Percentiles rank a stretch among this genome's conserved stretches.
phyloP scores from a whole-genome alignment of 2,113 vertebrate species.

The Scomber scombrus region DNA sequence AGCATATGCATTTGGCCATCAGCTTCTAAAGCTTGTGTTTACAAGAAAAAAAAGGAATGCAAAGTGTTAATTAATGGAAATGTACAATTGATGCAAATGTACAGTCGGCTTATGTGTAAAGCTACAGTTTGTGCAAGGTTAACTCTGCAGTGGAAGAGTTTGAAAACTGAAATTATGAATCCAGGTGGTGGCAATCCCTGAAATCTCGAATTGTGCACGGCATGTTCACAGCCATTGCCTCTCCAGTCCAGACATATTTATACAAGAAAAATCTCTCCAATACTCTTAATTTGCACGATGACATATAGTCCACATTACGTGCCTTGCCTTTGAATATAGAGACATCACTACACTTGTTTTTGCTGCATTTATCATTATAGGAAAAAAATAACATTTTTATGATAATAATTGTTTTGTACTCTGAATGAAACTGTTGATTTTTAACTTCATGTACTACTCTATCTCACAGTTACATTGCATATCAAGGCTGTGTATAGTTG shows the following conservation, averaged over 20 bases:
- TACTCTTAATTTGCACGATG: slow-evolving; percentile 99
- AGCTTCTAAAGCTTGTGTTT: slow-evolving; percentile 93
- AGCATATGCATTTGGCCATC: slow-evolving; percentile 90
- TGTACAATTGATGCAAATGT: slow-evolving; percentile 74
- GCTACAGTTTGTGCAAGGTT: slow-evolving; percentile 80
- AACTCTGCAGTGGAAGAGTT: slow-evolving; percentile 88
- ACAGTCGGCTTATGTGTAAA: slow-evolving; percentile 82
- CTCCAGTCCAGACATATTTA: slow-evolving; percentile 89
- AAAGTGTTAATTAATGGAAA: slow-evolving; percentile 83
- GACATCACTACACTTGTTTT: slow-evolving; percentile 99
- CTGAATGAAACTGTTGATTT: slow-evolving; percentile 98
- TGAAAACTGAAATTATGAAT: slow-evolving; percentile 83
- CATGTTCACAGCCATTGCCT: slow-evolving; percentile 91
- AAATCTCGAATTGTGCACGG: slow-evolving; percentile 91
- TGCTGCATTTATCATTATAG: slow-evolving; percentile 99
- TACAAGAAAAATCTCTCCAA: slow-evolving; percentile 91
- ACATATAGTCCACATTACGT: slow-evolving; percentile 99
- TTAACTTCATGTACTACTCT: slow-evolving; percentile 98
- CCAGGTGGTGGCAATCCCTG: slow-evolving; percentile 86
- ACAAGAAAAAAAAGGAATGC: slow-evolving; percentile 87
- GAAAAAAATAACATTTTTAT: slow-evolving; percentile 97
- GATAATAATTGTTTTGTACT: slow-evolving; percentile 99
- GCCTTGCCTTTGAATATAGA: slow-evolving; percentile 99
- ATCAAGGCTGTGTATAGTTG: slow-evolving; percentile 99
- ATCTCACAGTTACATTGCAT: slow-evolving; percentile 99